These are phyloP conservation scores for Agriopis marginaria DNA, from an alignment of 2,888 invertebrate species.

Conservation along the genomic window DNA sequence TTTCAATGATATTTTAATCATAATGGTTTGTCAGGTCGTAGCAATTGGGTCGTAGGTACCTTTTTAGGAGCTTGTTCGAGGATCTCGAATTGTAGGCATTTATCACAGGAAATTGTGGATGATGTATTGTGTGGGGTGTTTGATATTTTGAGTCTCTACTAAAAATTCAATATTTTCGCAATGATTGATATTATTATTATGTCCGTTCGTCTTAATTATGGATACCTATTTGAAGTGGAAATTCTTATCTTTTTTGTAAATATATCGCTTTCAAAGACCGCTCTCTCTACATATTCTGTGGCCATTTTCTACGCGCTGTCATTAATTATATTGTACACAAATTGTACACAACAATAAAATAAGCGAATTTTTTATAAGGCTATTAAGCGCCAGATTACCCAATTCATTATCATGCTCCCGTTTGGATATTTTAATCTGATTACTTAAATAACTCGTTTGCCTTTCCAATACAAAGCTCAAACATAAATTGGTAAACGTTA, in stretches of 20 bases:
- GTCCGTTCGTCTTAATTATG: too few species aligned
- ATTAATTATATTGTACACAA: too few species aligned
- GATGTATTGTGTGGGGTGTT: too few species aligned
- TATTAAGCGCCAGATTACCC: background rate
- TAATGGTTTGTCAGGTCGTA: conserved; percentile 27
- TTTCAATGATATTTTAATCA: conserved; percentile 39
- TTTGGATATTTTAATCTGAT: conserved; percentile 15
- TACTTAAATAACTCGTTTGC: conserved; percentile 36
- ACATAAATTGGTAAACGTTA: conserved; percentile 37
- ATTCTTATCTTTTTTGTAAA: too few species aligned
- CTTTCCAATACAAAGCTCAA: conserved; percentile 38
- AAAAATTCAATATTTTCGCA: background rate
- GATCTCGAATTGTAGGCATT: background rate
- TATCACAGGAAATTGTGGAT: background rate
- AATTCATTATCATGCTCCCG: conserved; percentile 10
- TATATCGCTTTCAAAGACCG: too few species aligned
- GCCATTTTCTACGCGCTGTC: too few species aligned
- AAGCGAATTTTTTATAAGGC: too few species aligned
- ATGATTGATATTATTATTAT: too few species aligned
- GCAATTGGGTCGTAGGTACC: background rate
- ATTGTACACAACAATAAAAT: background rate
- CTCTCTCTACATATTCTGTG: too few species aligned
- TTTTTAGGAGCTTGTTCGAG: background rate
- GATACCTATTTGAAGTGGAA: too few species aligned
- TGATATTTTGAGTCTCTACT: too few species aligned